Evolutionary conservation across 2,113 vertebrate species (phyloP), one percentile per base, ranked within the genome.

Genomic region (Dicaeum eximium): DNA sequence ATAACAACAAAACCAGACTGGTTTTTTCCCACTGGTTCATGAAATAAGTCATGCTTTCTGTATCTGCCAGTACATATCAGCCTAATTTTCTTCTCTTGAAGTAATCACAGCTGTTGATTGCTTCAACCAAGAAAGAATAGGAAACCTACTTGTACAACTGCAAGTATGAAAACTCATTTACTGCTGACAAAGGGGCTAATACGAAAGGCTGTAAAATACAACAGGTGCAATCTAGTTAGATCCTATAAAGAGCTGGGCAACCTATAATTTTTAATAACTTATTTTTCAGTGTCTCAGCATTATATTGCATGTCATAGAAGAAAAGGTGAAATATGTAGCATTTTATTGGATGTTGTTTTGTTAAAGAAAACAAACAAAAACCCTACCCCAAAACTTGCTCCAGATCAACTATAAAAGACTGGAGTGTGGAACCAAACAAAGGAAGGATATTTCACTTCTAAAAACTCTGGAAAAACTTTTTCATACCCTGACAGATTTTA

Each of bases 61-160:
- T 74, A 48, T 54, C 45, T 94, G 70, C 38, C 71, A 66, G 67
- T 70, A 77, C 14, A 8, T 33, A 80, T 73, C 71, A 80, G 64
- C 47, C 67, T 94, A 60, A 83, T 95, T 90, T 92, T 95, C 75
- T 78, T 95, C 74, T 73, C 35, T 66, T 85, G 85, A 93, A 83
- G 75, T 92, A 92, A 93, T 92, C 88, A 93, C 51, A 90, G 60
- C 35, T 96, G 85, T 88, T 90, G 71, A 95, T 94, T 95, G 60
- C 88, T 96, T 92, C 75, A 74, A 42, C 38, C 20, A 80, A 67
- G 35, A 56, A 90, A 96, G 90, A 95, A 95, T 73, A 94, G 66
- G 85, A 92, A 96, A 80, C 79, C 64, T 74, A 83, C 71, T 70
- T 50, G 85, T 83, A 88, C 47, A 85, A 83, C 79, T 40, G 35